Conservation (phyloP, 2,113 vertebrate species). For the Xiphophorus hellerii region DNA sequence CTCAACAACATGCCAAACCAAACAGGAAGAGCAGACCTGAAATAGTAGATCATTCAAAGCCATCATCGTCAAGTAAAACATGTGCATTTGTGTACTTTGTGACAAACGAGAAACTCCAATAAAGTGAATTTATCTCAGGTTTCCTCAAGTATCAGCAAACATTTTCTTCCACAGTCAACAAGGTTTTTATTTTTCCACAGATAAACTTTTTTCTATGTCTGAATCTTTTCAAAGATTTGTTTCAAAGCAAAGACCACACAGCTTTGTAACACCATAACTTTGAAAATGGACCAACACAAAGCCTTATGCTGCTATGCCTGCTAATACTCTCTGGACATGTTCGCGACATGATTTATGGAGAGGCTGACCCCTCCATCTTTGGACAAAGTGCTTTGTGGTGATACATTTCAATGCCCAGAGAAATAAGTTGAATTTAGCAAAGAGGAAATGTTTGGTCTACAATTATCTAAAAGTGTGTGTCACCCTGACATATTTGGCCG, state of each 20-base stretch:
- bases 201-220: constrained; percentile 32
- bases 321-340: constrained; percentile 6
- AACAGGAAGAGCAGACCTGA: constrained; percentile 63
- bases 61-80: constrained; percentile 36
- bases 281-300: constrained; percentile 51
- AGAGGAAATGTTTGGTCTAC: constrained; percentile 43
- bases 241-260: constrained; percentile 63
- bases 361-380: constrained; percentile 13
- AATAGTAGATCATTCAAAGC: constrained; percentile 58
- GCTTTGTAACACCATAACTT: constrained; percentile 57
- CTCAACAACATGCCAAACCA: constrained; percentile 56
- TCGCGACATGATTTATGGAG: constrained; percentile 9
- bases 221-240: constrained; percentile 31
- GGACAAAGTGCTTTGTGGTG: constrained; percentile 21
- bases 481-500: constrained; percentile 34
- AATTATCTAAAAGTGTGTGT: constrained; percentile 16
- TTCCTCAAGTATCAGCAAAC: constrained; percentile 5
- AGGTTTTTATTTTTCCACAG: constrained; percentile 20
- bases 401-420: constrained; percentile 37
- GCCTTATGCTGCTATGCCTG: neutral
- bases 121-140: constrained; percentile 10
- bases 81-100: constrained; percentile 19
- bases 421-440: constrained; percentile 33
- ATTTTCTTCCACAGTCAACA: constrained; percentile 15
- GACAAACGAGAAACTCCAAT: constrained; percentile 5